phyloP scores from a whole-genome alignment of 2,113 vertebrate genomes.

The Poeciliopsis turrubarensis region DNA sequence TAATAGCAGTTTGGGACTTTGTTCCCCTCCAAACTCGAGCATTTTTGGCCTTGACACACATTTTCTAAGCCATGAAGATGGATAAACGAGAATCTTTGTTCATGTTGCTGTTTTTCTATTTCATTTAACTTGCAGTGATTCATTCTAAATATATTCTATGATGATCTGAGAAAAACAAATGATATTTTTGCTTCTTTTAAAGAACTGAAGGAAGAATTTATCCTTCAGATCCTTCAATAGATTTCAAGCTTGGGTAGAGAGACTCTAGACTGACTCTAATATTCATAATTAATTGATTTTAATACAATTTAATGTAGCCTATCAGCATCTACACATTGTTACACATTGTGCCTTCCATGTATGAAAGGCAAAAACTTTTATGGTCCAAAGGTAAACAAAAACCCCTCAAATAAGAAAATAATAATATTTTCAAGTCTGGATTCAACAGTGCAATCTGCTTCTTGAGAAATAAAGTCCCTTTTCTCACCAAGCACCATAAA shows the following conservation, averaged over 20 bases:
- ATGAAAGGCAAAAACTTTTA: background rate
- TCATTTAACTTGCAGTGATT: too few species aligned
- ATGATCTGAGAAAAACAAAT: background rate
- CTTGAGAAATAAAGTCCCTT: slow-evolving; percentile 40
- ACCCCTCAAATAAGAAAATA: slow-evolving; percentile 4
- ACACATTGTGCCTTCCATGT: background rate
- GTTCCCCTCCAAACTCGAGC: too few species aligned
- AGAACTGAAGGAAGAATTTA: background rate
- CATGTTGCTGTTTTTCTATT: too few species aligned
- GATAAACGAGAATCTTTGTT: too few species aligned
- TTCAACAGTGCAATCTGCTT: slow-evolving; percentile 25
- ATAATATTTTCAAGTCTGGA: slow-evolving; percentile 10
- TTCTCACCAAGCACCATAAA: slow-evolving; percentile 38
- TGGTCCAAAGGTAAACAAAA: background rate
- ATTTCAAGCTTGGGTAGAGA: background rate
- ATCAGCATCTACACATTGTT: background rate
- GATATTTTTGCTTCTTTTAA: background rate
- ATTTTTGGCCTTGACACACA: too few species aligned
- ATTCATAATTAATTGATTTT: background rate
- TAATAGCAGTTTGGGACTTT: too few species aligned
- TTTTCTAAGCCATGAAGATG: too few species aligned
- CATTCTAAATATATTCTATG: too few species aligned
- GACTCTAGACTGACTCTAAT: background rate
- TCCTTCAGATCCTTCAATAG: background rate
- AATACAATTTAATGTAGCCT: background rate